A percentile compares a stretch with the other conserved stretches of the same genome.
phyloP scores from a whole-genome alignment of 2,797 vertebrate genomes.

The Leontopithecus rosalia region DNA sequence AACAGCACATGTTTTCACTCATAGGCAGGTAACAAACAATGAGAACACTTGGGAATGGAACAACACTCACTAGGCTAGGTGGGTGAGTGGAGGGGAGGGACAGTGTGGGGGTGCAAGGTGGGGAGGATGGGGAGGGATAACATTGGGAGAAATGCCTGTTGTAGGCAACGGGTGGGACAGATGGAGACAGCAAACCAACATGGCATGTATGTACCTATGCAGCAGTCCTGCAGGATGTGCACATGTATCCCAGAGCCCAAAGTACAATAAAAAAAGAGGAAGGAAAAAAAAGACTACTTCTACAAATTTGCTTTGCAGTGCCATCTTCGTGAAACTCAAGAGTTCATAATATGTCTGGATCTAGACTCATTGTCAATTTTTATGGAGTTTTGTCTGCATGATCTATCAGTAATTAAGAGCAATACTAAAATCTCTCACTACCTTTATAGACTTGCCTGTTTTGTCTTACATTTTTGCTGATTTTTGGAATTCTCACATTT shows the following conservation, averaged over 20 bases:
- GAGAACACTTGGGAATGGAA: no score
- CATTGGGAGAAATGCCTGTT: no score
- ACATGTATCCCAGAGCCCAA: no score
- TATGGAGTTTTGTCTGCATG: neutral
- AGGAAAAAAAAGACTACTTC: neutral
- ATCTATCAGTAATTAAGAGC: neutral
- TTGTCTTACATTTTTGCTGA: neutral
- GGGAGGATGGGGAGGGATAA: no score
- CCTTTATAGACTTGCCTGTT: neutral
- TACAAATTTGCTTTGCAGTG: neutral
- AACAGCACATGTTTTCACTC: no score
- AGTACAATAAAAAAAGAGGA: neutral
- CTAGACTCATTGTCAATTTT: neutral
- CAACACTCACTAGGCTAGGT: no score
- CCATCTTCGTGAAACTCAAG: neutral
- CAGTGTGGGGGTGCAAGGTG: accelerated
- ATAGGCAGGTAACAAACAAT: no score
- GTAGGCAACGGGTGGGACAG: accelerated
- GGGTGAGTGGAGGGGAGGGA: no score
- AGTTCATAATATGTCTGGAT: neutral
- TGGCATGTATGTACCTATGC: no score
- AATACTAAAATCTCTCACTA: neutral
- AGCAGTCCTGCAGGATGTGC: no score
- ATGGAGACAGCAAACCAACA: no score
- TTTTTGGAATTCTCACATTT: neutral